Conservation (phyloP, 2,113 vertebrate genomes). For the Stomatorhinus ivindoensis region DNA sequence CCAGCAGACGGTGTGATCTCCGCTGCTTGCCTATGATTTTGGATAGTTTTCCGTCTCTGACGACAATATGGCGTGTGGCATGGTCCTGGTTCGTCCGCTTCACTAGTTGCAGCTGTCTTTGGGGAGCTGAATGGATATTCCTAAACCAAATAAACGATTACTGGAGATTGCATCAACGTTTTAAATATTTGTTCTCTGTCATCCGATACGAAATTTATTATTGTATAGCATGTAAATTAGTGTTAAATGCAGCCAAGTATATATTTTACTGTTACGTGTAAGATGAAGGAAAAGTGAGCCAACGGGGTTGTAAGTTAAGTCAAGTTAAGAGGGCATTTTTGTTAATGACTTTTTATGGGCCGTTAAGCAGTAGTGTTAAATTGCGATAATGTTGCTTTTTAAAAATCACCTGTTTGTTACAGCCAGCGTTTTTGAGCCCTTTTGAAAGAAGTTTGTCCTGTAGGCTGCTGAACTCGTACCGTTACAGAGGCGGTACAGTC, state of each 20-base stretch:
- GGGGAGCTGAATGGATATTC: background rate
- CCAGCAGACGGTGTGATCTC: background rate
- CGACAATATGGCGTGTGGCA: background rate
- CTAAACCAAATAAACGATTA: background rate
- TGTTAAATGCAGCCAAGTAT: background rate
- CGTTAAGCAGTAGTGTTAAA: background rate
- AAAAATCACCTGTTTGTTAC: background rate
- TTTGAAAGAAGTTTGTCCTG: background rate
- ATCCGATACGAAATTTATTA: background rate
- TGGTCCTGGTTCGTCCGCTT: background rate
- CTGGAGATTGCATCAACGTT: background rate
- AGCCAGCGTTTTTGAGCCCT: background rate
- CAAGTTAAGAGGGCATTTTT: background rate
- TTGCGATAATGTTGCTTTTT: background rate
- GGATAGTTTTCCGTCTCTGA: background rate
- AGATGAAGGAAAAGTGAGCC: background rate
- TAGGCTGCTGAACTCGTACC: background rate
- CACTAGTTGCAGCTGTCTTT: background rate
- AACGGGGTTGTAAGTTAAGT: background rate
- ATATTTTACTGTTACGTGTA: background rate
- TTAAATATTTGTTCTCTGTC: background rate
- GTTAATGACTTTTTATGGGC: background rate
- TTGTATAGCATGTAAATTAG: background rate
- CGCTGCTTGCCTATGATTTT: background rate
- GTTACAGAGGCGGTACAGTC: background rate